Conservation (phyloP, 1,140 invertebrate species). For the Sinella curviseta region DNA sequence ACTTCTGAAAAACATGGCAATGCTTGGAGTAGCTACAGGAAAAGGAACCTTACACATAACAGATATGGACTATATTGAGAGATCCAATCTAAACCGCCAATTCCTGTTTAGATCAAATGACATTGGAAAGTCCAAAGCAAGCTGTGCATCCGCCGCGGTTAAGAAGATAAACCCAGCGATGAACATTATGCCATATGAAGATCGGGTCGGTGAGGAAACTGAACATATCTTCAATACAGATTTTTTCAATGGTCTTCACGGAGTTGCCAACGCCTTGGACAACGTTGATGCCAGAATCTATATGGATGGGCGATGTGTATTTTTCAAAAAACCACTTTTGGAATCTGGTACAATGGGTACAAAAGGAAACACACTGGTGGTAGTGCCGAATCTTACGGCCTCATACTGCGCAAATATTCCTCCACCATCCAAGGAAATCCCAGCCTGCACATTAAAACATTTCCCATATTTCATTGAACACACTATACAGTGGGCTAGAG, state of each 20-base stretch:
- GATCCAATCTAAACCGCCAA: constrained; percentile 97
- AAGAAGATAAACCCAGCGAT: constrained; percentile 88
- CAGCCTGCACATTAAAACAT: constrained; percentile 97
- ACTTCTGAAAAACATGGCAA: constrained; percentile 96
- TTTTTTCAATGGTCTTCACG: constrained; percentile 91
- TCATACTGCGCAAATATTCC: constrained; percentile 97
- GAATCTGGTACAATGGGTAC: constrained; percentile 98
- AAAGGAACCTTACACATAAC: constrained; percentile 83
- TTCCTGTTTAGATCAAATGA: constrained; percentile 94
- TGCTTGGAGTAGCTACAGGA: constrained; percentile 79
- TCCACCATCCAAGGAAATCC: constrained; percentile 97
- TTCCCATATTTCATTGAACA: constrained; percentile 99
- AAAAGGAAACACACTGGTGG: constrained; percentile 96
- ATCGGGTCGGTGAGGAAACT: constrained; percentile 91
- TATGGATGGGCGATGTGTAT: constrained; percentile 96
- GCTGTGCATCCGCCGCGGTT: constrained; percentile 80
- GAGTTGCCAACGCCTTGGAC: constrained; percentile 95
- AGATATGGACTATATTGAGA: constrained; percentile 99
- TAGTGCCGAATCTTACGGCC: constrained; percentile 88
- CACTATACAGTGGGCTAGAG: constrained; percentile 96
- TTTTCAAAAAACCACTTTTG: constrained; percentile 91
- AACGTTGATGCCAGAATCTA: constrained; percentile 97
- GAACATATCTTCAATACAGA: constrained; percentile 91
- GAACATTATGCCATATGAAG: constrained; percentile 85
- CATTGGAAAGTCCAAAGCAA: constrained; percentile 90